Evolutionary conservation across 1,140 invertebrate genomes (phyloP), one percentile per base, ranked within the genome.

Genomic region (Odontomachus brunneus): DNA sequence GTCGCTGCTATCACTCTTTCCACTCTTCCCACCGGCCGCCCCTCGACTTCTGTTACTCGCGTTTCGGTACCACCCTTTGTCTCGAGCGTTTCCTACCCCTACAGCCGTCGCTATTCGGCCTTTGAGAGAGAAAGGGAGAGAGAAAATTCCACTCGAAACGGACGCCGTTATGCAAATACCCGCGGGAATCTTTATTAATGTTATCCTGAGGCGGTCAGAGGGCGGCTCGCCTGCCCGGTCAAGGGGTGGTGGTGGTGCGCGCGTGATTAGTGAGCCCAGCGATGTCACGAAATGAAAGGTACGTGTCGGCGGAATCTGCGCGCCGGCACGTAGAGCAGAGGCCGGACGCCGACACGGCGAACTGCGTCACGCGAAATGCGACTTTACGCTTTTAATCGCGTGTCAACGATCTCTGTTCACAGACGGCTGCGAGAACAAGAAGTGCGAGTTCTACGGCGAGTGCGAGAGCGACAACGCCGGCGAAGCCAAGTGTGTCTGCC

Each of bases 351-450:
- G 48, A 49, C 67, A 22, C 71, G 60, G 60, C 72, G 60, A 29
- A 38, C 48, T 24, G 26, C 29, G 29, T 74, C 48, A 65, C 19
- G 48, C 24, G 38, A 11, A 33, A 24, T 51, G 24, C 22, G 55
- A 29, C 72, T 78, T 63, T 84, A 48, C 33, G 38, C 59, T 67
- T 65, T 71, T 53, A 75, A 83, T 78, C 29, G 3, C 38, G 12
- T 29, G 29, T 75, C 19, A 44, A 19, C 49, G 44, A 71, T 84
- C 80, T 84, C 80, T 90, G 87, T 87, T 89, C 96, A 51, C 95
- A 98, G 98, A 97, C 95, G 97, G 97, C 33, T 99, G 98, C 93
- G 97, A 98, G 90, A 97, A 96, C 83, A 97, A 97, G 89, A 97
- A 97, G 89, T 99, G 98, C 92, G 97, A 98, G 60, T 96, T 96